A percentile compares a stretch with the other conserved stretches of the same genome.
phyloP scores from a whole-genome alignment of 2,113 vertebrate species.

The Glaucomys volans region DNA sequence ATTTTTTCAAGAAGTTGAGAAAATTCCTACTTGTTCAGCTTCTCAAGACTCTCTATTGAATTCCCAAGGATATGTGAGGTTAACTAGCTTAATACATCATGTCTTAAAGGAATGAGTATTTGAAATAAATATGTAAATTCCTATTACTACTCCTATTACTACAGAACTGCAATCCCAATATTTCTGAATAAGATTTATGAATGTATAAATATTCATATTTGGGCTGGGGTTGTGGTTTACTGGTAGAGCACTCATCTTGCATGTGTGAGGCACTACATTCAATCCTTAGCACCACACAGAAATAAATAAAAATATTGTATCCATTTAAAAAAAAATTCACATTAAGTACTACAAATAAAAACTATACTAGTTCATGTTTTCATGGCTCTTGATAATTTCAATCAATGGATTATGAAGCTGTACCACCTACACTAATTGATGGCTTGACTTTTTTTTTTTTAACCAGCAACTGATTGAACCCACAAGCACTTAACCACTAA shows the following conservation, averaged over 20 bases:
- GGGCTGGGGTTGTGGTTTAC: too few species aligned
- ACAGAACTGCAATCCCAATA: neutral
- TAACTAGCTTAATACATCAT: slow-evolving; percentile 2
- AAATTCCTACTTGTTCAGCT: slow-evolving; percentile 33
- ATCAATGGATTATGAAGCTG: neutral
- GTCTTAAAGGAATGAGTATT: slow-evolving; percentile 17
- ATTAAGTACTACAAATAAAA: slow-evolving; percentile 6
- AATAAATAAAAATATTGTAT: too few species aligned
- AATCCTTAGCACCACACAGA: too few species aligned
- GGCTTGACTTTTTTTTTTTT: neutral
- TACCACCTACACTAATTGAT: neutral
- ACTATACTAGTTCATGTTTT: slow-evolving; percentile 32
- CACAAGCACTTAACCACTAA: too few species aligned
- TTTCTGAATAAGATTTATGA: slow-evolving; percentile 30
- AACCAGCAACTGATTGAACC: too few species aligned
- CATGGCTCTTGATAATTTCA: slow-evolving; percentile 26
- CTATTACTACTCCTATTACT: neutral
- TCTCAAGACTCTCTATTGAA: slow-evolving; percentile 14
- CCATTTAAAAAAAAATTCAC: neutral
- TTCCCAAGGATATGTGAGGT: neutral
- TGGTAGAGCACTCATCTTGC: too few species aligned
- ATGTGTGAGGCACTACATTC: too few species aligned
- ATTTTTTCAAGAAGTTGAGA: slow-evolving; percentile 23
- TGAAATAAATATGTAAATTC: slow-evolving; percentile 45
- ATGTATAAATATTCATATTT: slow-evolving; percentile 20